Base-by-base conservation (phyloP, 2,888 invertebrate species). In the Graphium colonna region DNA sequence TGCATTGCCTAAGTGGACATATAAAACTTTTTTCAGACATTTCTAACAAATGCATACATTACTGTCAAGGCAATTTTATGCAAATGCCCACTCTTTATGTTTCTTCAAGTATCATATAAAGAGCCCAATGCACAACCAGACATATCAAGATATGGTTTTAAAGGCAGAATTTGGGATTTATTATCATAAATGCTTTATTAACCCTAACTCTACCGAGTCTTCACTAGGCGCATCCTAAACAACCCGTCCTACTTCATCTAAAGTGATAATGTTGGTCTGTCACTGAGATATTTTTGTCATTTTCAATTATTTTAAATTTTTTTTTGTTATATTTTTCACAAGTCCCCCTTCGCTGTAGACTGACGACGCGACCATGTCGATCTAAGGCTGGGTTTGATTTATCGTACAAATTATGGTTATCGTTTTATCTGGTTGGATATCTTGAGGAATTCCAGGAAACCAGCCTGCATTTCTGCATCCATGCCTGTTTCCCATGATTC, bases 371-470 rank as follows among this genome's bases (percentile, higher is more conserved):
- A 67, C 68, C 67, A 71, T 76, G 77, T 79, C 80, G 77, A 75
- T 75, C 65, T 64, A 69, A 70, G 71, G 70, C 68, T 69, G 69
- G 67, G 18, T 45, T 18, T 13, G 31, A 40, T 16, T 13, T 38
- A 13, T 53, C 48, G 58, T 47, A 58, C 55, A 63, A 61, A 61
- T 42, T 38, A 63, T 71, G 81, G 85, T 81, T 89, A 89, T 89
- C 89, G 89, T 66, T 88, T 89, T 68, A 90, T 90, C 73, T 90
- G 90, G 66, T 90, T 90, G 60, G 90, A 89, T 69, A 89, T 86
- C 72, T 84, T 85, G 65, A 90, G 82, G 74, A 90, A 90, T 70
- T 90, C 90, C 58, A 90, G 77, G 75, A 85, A 90, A 57, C 90
- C 87, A 7, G 80, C 89, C 54, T 86, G 88, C 86, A 90, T 90